phyloP scores from a whole-genome alignment of 2,888 invertebrate species.

The Branchellion lobata region DNA sequence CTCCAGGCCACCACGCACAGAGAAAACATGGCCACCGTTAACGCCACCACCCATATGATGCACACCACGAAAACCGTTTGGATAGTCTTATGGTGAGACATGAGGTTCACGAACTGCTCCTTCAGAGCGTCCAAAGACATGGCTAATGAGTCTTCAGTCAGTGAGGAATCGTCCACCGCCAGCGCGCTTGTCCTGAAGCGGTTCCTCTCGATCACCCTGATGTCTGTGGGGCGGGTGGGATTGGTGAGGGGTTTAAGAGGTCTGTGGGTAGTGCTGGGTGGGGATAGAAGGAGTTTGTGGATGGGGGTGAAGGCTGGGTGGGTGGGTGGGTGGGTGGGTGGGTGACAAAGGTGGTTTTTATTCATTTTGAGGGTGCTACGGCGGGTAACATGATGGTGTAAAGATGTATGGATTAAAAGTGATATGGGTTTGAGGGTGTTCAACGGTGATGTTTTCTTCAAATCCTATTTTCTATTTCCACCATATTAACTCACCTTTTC shows the following conservation, averaged over 20 bases:
- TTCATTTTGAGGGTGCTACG: too few species aligned
- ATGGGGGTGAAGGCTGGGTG: too few species aligned
- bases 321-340: too few species aligned
- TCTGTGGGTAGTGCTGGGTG: neutral
- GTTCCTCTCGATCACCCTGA: slow-evolving; percentile 7
- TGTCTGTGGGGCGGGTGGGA: neutral
- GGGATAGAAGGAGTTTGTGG: neutral
- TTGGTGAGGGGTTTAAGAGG: neutral
- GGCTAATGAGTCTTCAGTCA: neutral
- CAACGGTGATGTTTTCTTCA: too few species aligned
- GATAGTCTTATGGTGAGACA: neutral
- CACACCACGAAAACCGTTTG: slow-evolving; percentile 23
- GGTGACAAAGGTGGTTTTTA: too few species aligned
- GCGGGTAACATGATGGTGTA: too few species aligned
- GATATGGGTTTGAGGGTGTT: too few species aligned
- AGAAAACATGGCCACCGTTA: slow-evolving; percentile 4
- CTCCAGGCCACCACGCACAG: slow-evolving; percentile 29
- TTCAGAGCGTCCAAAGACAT: neutral
- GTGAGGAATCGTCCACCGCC: neutral
- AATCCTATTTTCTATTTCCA: too few species aligned
- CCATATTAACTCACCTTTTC: too few species aligned
- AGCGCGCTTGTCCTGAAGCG: neutral
- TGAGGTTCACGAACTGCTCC: neutral
- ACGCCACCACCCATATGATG: slow-evolving; percentile 17
- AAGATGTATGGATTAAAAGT: too few species aligned